These are phyloP conservation scores for Australoheros scitulus DNA, from an alignment of 2,113 vertebrate genomes.

Conservation along the genomic window DNA sequence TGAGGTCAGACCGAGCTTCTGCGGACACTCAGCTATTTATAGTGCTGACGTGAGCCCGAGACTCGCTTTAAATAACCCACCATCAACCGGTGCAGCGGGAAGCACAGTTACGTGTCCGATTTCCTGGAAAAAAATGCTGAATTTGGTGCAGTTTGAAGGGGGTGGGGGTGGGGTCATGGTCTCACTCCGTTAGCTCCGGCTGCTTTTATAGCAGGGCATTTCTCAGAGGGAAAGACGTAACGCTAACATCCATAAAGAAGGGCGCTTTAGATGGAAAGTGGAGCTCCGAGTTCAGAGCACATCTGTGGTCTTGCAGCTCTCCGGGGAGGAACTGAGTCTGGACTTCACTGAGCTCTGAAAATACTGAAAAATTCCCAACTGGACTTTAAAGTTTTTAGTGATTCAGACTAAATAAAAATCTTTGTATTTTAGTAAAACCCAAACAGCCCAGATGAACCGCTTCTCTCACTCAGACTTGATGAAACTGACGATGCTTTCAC, in stretches of 20 bases:
- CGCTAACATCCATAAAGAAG: not conserved
- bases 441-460: rapidly evolving
- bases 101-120: not conserved
- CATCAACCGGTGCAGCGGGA: not conserved
- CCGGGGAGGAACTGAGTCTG: not conserved
- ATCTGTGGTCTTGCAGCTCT: not conserved
- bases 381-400: not conserved
- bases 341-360: not conserved
- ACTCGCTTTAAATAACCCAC: constrained; percentile 35
- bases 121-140: constrained; percentile 42
- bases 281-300: not conserved
- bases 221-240: not conserved
- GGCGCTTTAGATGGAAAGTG: not conserved
- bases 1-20: constrained; percentile 33
- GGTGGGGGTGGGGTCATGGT: not conserved
- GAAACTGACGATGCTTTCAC: not conserved
- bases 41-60: constrained; percentile 18
- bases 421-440: no score
- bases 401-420: not conserved
- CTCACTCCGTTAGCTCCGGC: not conserved
- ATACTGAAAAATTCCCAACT: not conserved
- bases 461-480: not conserved
- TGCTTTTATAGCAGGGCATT: constrained; percentile 9
- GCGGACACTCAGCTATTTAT: constrained; percentile 35
- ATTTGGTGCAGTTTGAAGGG: not conserved